Percentiles rank a stretch among this genome's conserved stretches.
phyloP scores from a whole-genome alignment of 2,797 vertebrate genomes.

The Cuniculus paca region DNA sequence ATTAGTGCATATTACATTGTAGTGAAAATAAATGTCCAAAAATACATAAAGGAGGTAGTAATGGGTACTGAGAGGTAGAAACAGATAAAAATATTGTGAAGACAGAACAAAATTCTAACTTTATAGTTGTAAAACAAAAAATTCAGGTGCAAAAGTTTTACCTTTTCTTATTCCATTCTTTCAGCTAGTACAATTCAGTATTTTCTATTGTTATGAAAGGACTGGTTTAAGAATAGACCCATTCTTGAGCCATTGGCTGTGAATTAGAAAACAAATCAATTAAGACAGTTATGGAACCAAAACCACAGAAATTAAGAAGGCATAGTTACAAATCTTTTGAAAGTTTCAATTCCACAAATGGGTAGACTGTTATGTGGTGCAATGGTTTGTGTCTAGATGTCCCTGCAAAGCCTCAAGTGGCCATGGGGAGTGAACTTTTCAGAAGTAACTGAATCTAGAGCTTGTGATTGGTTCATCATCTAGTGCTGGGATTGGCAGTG shows the following conservation, averaged over 20 bases:
- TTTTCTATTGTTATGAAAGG: neutral
- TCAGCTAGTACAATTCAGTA: neutral
- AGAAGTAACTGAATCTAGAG: neutral
- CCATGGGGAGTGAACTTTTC: neutral
- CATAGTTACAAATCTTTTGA: neutral
- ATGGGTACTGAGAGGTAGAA: neutral
- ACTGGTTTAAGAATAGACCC: neutral
- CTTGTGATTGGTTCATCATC: neutral
- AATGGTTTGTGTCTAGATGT: neutral
- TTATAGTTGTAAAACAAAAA: neutral
- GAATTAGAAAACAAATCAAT: neutral
- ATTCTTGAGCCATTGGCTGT: neutral
- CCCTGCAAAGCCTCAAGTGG: neutral
- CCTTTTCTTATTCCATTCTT: neutral
- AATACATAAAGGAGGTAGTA: neutral
- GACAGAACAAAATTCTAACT: slow-evolving; percentile 2
- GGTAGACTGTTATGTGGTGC: neutral
- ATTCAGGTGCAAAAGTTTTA: neutral
- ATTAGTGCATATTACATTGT: neutral
- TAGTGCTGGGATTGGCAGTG: neutral
- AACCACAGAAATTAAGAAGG: neutral
- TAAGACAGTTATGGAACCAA: neutral
- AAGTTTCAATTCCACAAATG: neutral
- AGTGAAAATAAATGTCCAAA: neutral
- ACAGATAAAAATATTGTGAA: neutral